Conservation (phyloP, 30 jellyfish, hydroid and myxozoan genomes). For the Turritopsis rubra region DNA sequence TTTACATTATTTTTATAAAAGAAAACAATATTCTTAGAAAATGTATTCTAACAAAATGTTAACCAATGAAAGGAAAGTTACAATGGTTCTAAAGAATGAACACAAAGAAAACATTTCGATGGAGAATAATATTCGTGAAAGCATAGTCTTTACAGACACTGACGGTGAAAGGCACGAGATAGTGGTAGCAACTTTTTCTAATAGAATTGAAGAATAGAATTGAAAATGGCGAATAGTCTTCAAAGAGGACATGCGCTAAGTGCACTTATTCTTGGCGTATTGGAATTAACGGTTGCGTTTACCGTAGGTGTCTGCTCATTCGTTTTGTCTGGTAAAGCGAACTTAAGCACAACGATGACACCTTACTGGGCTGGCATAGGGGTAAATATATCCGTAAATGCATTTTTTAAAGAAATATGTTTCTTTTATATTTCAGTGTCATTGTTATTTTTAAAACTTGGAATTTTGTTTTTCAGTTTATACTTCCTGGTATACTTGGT, state of each 20-base stretch:
- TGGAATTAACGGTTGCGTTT: conserved; percentile 58
- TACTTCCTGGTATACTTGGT: conserved; percentile 81
- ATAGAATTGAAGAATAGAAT: background rate
- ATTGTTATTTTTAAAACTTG: too few relatives aligned
- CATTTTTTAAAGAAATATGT: too few relatives aligned
- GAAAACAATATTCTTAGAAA: too few relatives aligned
- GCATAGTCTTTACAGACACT: too few relatives aligned
- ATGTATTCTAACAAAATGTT: too few relatives aligned
- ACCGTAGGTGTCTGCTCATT: conserved; percentile 49
- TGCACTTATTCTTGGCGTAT: conserved; percentile 56
- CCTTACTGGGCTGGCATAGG: conserved; percentile 94
- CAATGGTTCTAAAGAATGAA: background rate
- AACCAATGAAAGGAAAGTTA: background rate
- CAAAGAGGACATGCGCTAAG: conserved; percentile 52
- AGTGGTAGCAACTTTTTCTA: background rate
- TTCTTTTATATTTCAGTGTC: too few relatives aligned
- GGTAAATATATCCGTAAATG: conserved; percentile 39
- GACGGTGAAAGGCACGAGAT: background rate
- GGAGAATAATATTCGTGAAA: background rate
- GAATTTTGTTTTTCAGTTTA: too few relatives aligned
- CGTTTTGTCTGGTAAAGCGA: conserved; percentile 58
- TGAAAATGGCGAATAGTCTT: conserved; percentile 19
- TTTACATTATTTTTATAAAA: too few relatives aligned
- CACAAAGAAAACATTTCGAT: background rate
- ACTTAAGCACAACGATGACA: conserved; percentile 42